Percentiles rank a stretch among this genome's conserved stretches.
Conservation (phyloP, 2,888 invertebrate genomes). For the Synanthedon formicaeformis region DNA sequence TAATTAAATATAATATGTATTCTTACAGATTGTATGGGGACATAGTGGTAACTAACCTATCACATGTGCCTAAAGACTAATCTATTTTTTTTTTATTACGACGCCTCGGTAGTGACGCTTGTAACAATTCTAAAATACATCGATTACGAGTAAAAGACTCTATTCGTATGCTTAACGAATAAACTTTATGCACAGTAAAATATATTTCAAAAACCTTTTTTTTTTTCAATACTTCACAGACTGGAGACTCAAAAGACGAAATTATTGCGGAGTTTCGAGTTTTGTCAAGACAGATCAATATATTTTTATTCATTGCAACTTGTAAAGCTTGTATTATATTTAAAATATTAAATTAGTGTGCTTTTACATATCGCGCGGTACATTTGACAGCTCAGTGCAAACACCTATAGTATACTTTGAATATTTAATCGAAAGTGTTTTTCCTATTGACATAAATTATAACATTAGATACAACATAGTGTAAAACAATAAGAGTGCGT, state of each 20-base stretch:
- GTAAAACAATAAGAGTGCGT: not conserved
- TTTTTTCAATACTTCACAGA: conserved; percentile 23
- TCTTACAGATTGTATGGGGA: conserved; percentile 41
- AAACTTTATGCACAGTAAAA: conserved; percentile 25
- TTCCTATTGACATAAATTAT: not conserved
- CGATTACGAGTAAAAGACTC: conserved; percentile 15
- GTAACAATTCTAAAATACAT: conserved; percentile 12
- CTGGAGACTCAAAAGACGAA: conserved; percentile 27
- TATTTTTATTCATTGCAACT: no score
- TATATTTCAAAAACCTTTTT: conserved; percentile 23
- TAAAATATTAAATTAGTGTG: not conserved
- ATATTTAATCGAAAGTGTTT: conserved; percentile 1
- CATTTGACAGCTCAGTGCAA: not conserved
- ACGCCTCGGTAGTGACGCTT: conserved; percentile 8
- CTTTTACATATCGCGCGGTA: not conserved
- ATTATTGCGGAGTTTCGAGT: conserved; percentile 16
- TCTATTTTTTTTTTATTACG: conserved; percentile 13
- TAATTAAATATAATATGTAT: conserved; percentile 60
- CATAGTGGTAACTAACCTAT: conserved; percentile 39
- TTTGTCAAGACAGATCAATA: conserved; percentile 41
- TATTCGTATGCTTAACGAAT: conserved; percentile 23
- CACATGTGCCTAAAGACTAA: conserved; percentile 36
- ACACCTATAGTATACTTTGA: not conserved
- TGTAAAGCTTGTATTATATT: no score
- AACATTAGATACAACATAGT: not conserved